Evolutionary conservation across 1,140 invertebrate genomes (phyloP).

Genomic region (Zaprionus camerounensis): DNA sequence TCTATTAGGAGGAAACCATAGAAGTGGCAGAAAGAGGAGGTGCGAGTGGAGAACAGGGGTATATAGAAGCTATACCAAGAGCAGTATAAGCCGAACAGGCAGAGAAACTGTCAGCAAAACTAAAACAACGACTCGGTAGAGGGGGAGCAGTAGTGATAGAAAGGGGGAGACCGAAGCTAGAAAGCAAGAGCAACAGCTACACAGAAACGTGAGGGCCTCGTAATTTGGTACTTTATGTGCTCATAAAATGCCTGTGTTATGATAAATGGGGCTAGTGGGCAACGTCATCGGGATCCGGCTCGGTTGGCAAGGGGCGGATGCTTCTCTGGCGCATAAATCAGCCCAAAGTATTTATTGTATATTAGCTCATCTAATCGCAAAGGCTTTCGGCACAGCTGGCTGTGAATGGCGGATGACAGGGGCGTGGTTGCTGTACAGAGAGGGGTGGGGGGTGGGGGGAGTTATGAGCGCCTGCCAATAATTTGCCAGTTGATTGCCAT

Average conservation of each 20-base stretch:
- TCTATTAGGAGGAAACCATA: neutral
- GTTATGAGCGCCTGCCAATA: conserved; percentile 26
- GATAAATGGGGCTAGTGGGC: conserved; percentile 30
- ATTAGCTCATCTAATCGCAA: conserved; percentile 34
- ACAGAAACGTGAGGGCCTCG: conserved; percentile 1
- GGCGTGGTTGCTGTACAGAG: neutral
- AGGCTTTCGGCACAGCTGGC: conserved; percentile 1
- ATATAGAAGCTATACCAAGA: neutral
- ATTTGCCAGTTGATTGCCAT: conserved; percentile 49
- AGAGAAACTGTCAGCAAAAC: neutral
- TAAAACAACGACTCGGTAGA: neutral
- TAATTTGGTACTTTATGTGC: conserved; percentile 38
- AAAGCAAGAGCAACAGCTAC: neutral
- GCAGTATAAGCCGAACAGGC: neutral
- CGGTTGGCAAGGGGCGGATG: neutral
- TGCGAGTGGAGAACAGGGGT: neutral
- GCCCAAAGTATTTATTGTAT: conserved; percentile 44
- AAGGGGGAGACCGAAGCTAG: neutral
- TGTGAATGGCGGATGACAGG: neutral
- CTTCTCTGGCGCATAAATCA: conserved; percentile 32
- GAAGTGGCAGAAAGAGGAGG: neutral
- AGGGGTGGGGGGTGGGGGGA: neutral
- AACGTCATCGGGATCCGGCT: neutral
- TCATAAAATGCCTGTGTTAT: conserved; percentile 35
- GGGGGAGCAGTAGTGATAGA: neutral